A percentile compares a stretch with the other conserved stretches of the same genome.
Conservation (phyloP, 2,113 vertebrate genomes). For the Stigmatopora nigra region DNA sequence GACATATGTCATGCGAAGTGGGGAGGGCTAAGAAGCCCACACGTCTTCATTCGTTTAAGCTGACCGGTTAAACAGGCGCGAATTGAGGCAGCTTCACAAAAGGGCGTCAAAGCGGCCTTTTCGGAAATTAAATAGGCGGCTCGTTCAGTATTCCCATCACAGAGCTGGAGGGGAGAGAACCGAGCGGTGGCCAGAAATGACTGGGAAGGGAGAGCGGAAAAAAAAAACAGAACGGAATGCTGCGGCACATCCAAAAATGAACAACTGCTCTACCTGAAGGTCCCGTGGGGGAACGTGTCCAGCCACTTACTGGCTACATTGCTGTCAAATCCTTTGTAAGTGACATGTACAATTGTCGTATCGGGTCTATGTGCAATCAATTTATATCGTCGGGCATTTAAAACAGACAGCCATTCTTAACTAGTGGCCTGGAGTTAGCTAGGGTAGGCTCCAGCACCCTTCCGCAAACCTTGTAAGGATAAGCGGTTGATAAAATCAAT, state of each 20-base stretch:
- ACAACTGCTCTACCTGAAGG: slow-evolving; percentile 8
- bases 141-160: slow-evolving; percentile 78
- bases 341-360: not conserved
- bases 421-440: no score
- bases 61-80: slow-evolving; percentile 47
- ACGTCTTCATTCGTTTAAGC: slow-evolving; percentile 47
- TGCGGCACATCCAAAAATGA: slow-evolving; percentile 34
- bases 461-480: no score
- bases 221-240: slow-evolving; percentile 33
- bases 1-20: slow-evolving; percentile 49
- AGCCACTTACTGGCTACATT: not conserved
- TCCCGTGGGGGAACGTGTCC: slow-evolving; percentile 35
- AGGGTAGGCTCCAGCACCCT: no score
- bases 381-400: not conserved
- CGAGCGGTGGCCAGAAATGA: slow-evolving; percentile 67
- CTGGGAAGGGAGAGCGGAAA: slow-evolving; percentile 57
- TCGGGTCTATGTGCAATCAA: not conserved
- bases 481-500: no score
- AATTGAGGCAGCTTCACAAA: slow-evolving; percentile 58
- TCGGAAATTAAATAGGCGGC: slow-evolving; percentile 73
- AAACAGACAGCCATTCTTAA: not conserved
- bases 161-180: slow-evolving; percentile 59
- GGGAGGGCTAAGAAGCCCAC: no score
- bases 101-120: slow-evolving; percentile 65
- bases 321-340: not conserved